Evolutionary conservation across 2,888 invertebrate species (phyloP).

Genomic region (Litoditis marina): DNA sequence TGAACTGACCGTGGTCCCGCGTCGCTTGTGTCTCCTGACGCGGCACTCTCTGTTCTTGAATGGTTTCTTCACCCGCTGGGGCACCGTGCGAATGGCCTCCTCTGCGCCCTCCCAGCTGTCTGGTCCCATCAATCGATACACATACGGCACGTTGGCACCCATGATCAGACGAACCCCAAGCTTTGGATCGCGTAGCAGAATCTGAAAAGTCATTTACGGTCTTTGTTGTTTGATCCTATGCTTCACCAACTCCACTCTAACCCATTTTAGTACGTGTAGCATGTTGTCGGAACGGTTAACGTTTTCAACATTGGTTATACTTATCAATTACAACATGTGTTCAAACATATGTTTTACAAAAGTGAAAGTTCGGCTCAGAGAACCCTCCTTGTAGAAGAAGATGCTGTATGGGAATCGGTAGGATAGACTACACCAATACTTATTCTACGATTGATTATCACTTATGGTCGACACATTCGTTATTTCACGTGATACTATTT

Average conservation of each 20-base stretch:
- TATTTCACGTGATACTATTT: neutral
- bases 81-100: conserved; percentile 42
- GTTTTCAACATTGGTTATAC: too few species aligned
- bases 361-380: too few species aligned
- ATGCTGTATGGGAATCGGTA: too few species aligned
- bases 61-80: conserved; percentile 52
- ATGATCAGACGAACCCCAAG: conserved; percentile 51
- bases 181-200: conserved; percentile 40
- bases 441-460: too few species aligned
- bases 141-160: conserved; percentile 58
- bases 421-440: too few species aligned
- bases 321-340: too few species aligned
- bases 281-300: too few species aligned
- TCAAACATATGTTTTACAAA: too few species aligned
- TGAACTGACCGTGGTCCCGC: conserved; percentile 40
- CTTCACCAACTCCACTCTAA: too few species aligned
- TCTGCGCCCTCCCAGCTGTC: conserved; percentile 50
- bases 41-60: conserved; percentile 55
- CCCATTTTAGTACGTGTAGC: too few species aligned
- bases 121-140: conserved; percentile 54
- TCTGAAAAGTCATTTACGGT: conserved; percentile 29
- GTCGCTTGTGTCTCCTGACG: conserved; percentile 48
- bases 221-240: neutral
- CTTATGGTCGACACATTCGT: neutral
- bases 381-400: too few species aligned